A percentile compares a stretch with the other conserved stretches of the same genome.
Conservation (phyloP, 2,113 vertebrate species). For the Platycercus adscitus region DNA sequence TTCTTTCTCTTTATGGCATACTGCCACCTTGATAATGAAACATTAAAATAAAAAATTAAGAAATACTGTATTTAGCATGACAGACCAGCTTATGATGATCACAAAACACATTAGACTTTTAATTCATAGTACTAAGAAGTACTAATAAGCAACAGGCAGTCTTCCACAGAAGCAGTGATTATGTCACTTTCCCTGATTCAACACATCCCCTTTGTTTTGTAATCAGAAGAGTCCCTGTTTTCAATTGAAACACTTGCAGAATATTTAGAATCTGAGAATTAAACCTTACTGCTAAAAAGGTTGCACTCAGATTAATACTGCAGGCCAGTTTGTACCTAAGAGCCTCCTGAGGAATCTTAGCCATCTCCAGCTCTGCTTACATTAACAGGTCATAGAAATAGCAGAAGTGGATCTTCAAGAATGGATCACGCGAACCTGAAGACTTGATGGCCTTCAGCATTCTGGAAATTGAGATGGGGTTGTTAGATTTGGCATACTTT, state of each 20-base stretch:
- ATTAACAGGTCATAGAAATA: not conserved
- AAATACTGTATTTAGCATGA: not conserved
- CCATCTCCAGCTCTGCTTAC: not conserved
- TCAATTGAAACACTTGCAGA: not conserved
- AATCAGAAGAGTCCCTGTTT: not conserved
- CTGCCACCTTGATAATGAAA: not conserved
- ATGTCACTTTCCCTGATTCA: not conserved
- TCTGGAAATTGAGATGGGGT: not conserved
- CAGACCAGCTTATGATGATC: not conserved
- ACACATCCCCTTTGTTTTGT: not conserved
- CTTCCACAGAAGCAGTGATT: not conserved
- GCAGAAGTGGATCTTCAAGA: not conserved
- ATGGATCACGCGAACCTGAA: not conserved
- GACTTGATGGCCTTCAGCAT: not conserved
- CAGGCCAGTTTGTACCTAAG: not conserved
- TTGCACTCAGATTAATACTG: not conserved
- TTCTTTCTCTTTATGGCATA: not conserved
- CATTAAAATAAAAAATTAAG: not conserved
- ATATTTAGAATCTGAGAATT: not conserved
- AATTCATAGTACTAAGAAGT: not conserved
- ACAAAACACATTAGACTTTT: not conserved
- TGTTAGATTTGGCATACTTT: not conserved
- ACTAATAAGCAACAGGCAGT: not conserved
- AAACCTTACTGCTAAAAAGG: not conserved
- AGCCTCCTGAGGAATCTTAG: not conserved